These are phyloP conservation scores for Pimephales promelas DNA, from an alignment of 2,113 vertebrate species.

Conservation along the genomic window DNA sequence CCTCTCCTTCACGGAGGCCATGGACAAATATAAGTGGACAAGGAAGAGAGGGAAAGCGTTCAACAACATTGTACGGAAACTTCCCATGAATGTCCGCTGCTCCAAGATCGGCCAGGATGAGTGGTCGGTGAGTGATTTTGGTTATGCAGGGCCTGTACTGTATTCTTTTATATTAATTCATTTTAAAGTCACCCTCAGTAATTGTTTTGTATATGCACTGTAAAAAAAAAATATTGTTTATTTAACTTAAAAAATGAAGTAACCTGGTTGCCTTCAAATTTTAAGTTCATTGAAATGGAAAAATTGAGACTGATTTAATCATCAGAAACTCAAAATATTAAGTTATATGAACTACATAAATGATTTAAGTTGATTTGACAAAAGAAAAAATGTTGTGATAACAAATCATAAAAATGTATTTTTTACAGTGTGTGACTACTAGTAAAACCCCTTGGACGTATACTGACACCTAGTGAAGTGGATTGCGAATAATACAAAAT, in stretches of 20 bases:
- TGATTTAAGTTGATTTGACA: too few relatives aligned
- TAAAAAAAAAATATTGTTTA: too few relatives aligned
- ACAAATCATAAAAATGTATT: too few relatives aligned
- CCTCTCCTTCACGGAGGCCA: constrained; percentile 86
- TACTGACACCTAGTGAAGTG: neutral
- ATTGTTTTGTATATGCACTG: neutral
- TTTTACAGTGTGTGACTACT: too few relatives aligned
- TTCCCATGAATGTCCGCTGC: constrained; percentile 84
- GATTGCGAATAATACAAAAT: neutral
- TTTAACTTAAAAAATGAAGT: too few relatives aligned
- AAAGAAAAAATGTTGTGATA: too few relatives aligned
- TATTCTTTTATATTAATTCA: neutral
- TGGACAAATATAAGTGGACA: constrained; percentile 88
- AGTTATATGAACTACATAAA: too few relatives aligned
- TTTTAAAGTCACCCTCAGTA: neutral
- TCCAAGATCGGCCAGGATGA: constrained; percentile 83
- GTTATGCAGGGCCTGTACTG: neutral
- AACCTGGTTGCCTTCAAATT: too few relatives aligned
- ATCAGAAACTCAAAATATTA: too few relatives aligned
- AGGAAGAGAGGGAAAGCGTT: constrained; percentile 80
- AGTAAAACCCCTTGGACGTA: neutral
- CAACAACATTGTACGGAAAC: constrained; percentile 80
- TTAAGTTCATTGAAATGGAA: too few relatives aligned
- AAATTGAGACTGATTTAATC: too few relatives aligned
- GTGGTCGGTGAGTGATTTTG: constrained; percentile 82